Evolutionary conservation across 2,888 invertebrate genomes (phyloP), one percentile per base, ranked within the genome.

Genomic region (Cenopis cana): DNA sequence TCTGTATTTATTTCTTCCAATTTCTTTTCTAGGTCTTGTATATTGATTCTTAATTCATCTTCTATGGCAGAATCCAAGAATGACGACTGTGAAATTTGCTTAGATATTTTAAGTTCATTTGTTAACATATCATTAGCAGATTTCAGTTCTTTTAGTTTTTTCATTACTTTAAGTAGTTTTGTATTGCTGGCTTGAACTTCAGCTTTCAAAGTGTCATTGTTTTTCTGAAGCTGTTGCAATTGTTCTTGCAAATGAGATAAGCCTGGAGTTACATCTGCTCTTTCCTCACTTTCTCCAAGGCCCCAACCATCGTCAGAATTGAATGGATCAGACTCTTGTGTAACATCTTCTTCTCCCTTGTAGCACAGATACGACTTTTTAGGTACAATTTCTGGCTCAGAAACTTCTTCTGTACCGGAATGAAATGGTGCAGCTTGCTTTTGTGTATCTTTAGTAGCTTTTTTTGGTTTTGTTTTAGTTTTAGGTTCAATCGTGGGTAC

Each of bases 121-220:
- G 89, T 87, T 49, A 96, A 84, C 76, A 94, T 91, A 49, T 96
- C 96, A 81, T 96, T 95, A 73, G 94, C 95, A 2, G 89, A 88
- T 86, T 98, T 98, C 68, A 97, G 95, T 82, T 97, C 96, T 85
- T 98, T 98, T 55, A 98, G 89, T 86, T 98, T 98, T 79, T 96
- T 96, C 77, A 98, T 91, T 75, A 97, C 94, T 89, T 97, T 98
- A 1, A 95, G 95, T 38, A 96, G 95, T 83, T 97, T 97, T 0
- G 95, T 87, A 84, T 97, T 96, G 73, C 94, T 89, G 36, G 94
- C 90, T 74, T 95, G 94, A 10, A 96, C 93, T 77, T 97, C 96
- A 68, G 94, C 93, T 70, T 94, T 89, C 20, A 96, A 85, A 56
- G 90, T 88, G 18, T 94, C 93, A 73, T 95, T 94, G 74, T 96